Evolutionary conservation across 1,140 invertebrate genomes (phyloP).

Genomic region (Magallana ariakensis): DNA sequence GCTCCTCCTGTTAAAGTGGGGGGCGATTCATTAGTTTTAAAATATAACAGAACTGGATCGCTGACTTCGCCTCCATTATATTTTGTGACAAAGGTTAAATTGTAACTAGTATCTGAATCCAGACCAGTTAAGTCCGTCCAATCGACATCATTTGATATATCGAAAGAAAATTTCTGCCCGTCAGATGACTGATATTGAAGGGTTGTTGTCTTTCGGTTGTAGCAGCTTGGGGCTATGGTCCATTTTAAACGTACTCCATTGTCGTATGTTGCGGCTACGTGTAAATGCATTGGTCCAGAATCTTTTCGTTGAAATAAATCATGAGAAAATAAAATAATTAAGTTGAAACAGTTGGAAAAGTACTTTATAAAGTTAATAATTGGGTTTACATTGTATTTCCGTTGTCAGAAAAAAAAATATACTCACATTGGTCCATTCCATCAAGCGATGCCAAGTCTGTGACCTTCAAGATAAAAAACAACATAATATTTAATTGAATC

Average conservation of each 20-base stretch:
- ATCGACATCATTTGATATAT: constrained; percentile 3
- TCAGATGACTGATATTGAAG: neutral
- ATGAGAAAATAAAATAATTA: too few relatives aligned
- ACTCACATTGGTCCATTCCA: constrained; percentile 49
- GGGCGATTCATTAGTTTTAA: constrained; percentile 34
- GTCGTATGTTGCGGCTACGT: neutral
- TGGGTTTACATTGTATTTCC: too few relatives aligned
- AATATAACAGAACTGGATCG: constrained; percentile 46
- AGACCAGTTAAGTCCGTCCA: constrained; percentile 38
- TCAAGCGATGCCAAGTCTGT: constrained; percentile 9
- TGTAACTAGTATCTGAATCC: constrained; percentile 42
- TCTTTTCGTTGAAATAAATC: constrained; percentile 14
- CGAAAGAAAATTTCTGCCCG: neutral
- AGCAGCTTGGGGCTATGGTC: constrained; percentile 45
- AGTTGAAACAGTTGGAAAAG: too few relatives aligned
- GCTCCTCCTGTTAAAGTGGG: neutral
- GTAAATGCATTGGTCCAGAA: constrained; percentile 49
- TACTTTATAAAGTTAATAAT: too few relatives aligned
- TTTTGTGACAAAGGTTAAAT: constrained; percentile 38
- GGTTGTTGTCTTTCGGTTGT: constrained; percentile 1
- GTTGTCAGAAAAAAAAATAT: neutral
- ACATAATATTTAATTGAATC: neutral
- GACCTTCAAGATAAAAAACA: constrained; percentile 1
- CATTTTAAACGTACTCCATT: constrained; percentile 43
- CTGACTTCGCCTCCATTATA: constrained; percentile 28